Evolutionary conservation across 2,113 vertebrate species (phyloP), one percentile per base, ranked within the genome.

Genomic region (Heloderma charlesbogerti): DNA sequence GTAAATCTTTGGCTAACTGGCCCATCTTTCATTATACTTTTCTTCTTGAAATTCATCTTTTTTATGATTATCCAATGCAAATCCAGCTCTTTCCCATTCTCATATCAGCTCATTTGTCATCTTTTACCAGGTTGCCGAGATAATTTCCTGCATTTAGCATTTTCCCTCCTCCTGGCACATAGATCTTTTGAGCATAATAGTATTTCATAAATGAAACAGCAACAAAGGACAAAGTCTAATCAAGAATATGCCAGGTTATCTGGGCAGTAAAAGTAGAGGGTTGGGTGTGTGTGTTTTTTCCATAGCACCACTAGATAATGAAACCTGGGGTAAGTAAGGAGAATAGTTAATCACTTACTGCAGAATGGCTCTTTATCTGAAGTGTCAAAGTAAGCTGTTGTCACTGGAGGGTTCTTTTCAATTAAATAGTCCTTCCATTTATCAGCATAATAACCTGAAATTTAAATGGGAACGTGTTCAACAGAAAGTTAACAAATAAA

Each of bases 371-470:
- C 95, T 7, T 96, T 40, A 3, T 95, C 93, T 0, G 97, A 97
- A 88, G 98, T 99, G 95, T 98, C 98, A 97, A 99, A 98, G 95
- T 97, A 99, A n/a, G 97, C 97, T 95, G 95, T 97, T 0, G 91
- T 98, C 89, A 82, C 48, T 31, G 93, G 88, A 90, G 94, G 95
- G 43, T 45, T 81, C 18, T 88, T 97, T 96, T 85, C 93, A 94
- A 86, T 97, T 91, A 95, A 97, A 29, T 91, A 13, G 0, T 98
- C 96, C 92, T 95, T 98, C 98, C 98, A 99, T 72, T 89, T 94
- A 88, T 97, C 98, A 88, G 98, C 43, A 83, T 98, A 96, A 86
- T 98, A 99, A 92, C 98, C 98, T 99, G 94, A 91, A 95, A 34
- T 1, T 48, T 89, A 92, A 91, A 40, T 91, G 93, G 4, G 63